A percentile compares a stretch with the other conserved stretches of the same genome.
These are phyloP conservation scores for Sorex araneus DNA, from an alignment of 2,113 vertebrate genomes.

Conservation along the genomic window DNA sequence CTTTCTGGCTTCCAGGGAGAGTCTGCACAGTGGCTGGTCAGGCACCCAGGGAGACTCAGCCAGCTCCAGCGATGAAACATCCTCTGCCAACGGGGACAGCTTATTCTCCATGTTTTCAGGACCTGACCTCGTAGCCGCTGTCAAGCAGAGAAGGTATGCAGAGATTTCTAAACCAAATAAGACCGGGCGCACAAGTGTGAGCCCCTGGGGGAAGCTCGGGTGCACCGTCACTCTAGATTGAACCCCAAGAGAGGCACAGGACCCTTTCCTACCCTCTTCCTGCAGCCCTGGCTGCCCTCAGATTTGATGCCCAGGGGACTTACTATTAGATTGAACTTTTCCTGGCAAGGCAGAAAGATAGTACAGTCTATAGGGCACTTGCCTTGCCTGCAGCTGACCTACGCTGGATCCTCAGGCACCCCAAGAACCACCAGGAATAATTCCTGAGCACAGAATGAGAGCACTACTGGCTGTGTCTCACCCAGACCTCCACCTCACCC, in stretches of 20 bases:
- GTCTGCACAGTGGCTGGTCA: conserved; percentile 95
- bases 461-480: too few relatives aligned
- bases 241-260: not conserved
- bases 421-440: too few relatives aligned
- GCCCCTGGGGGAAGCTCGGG: not conserved
- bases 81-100: conserved; percentile 98
- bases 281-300: not conserved
- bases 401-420: too few relatives aligned
- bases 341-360: not conserved
- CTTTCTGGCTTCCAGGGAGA: conserved; percentile 91
- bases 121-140: conserved; percentile 98
- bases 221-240: not conserved
- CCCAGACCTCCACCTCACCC: too few relatives aligned
- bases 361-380: too few relatives aligned
- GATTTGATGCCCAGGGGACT: not conserved
- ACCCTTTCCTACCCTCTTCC: not conserved
- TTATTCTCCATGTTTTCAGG: conserved; percentile 99
- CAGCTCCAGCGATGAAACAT: conserved; percentile 98
- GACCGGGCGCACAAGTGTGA: not conserved
- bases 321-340: not conserved
- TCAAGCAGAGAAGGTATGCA: conserved; percentile 96
- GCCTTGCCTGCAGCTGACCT: too few relatives aligned
- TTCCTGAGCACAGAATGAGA: too few relatives aligned
- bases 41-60: conserved; percentile 98
- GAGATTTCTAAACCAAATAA: not conserved